Evolutionary conservation across 2,888 invertebrate species (phyloP), one percentile per base, ranked within the genome.

Genomic region (Netelia fuscicornis): DNA sequence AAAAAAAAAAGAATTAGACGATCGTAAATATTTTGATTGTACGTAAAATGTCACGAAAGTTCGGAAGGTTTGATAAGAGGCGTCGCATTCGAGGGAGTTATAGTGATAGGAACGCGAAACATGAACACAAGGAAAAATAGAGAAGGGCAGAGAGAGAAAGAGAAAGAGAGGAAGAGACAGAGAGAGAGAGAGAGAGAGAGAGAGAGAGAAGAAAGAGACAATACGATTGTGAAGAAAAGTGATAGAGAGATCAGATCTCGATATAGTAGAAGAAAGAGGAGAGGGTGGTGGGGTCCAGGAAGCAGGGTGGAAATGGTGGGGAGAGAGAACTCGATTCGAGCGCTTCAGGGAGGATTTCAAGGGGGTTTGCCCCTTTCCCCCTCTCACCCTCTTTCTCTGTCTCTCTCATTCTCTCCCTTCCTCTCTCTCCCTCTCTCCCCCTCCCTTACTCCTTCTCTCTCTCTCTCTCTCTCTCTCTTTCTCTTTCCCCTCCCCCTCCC

Each of bases 281-380:
- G 62, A 75, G 75, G 60, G 58, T 56, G 81, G 76, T 77, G 71
- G 48, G 79, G 60, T 71, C 23, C 87, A 84, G 83, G 78, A 71
- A 85, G 83, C 84, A 86, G 85, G 86, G 82, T 87, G 87, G 86
- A 89, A 90, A 89, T 44, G 72, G 60, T 44, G 74, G 70, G 67
- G 84, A 68, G 74, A 84, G 67, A 75, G 71, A 76, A 72, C 81
- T 81, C 58, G 70, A 81, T 76, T 68, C 65, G 77, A 30, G 72
- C 30, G 76, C 37, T 42, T 11, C 23, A 20, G 56, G 70, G 62
- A 25, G 67, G 67, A 52, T 70, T 78, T 62, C 58, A 58, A 52
- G 30, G 58, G 70, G 76, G n/a, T n/a, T 13, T 52, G 13, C 17
- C 6, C n/a, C 17, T 30, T 3, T 30, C 30, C 3, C 30, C 3